phyloP scores from a whole-genome alignment of 2,797 vertebrate species.

The Intellagama lesueurii region DNA sequence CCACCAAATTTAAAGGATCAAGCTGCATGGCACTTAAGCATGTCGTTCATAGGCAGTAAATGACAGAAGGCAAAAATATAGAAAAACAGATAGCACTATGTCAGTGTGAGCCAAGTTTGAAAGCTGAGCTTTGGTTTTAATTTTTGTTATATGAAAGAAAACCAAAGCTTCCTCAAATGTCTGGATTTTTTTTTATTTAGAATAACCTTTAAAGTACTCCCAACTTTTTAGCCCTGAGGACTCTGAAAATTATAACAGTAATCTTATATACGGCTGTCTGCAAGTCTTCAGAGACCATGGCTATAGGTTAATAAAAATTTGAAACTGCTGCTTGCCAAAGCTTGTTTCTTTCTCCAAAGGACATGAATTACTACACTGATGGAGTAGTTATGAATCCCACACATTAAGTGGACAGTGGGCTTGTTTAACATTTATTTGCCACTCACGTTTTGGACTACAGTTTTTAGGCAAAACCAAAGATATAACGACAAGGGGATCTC shows the following conservation, averaged over 20 bases:
- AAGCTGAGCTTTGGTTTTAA: slow-evolving; percentile 33
- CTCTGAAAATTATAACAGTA: slow-evolving; percentile 74
- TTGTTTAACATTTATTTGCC: slow-evolving; percentile 35
- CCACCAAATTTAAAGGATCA: not conserved
- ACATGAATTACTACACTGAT: slow-evolving; percentile 60
- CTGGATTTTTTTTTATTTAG: slow-evolving; percentile 59
- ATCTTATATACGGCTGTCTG: slow-evolving; percentile 72
- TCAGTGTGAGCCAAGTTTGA: slow-evolving; percentile 46
- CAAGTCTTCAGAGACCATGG: slow-evolving; percentile 65
- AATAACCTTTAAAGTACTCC: slow-evolving; percentile 77
- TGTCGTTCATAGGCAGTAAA: not conserved
- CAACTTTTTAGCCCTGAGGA: slow-evolving; percentile 69
- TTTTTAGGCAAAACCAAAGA: not conserved
- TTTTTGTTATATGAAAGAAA: slow-evolving; percentile 75
- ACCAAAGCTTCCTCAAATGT: slow-evolving; percentile 58
- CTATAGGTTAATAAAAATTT: slow-evolving; percentile 77
- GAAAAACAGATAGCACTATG: not conserved
- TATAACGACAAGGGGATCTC: slow-evolving; percentile 1
- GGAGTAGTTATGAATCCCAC: slow-evolving; percentile 61
- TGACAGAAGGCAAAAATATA: not conserved
- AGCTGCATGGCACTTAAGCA: not conserved
- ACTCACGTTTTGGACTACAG: slow-evolving; percentile 12
- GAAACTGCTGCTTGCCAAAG: slow-evolving; percentile 65
- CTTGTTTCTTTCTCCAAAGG: slow-evolving; percentile 61
- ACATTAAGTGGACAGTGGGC: slow-evolving; percentile 58